Base-by-base conservation (phyloP, 2,113 vertebrate genomes). In the Engraulis encrasicolus region DNA sequence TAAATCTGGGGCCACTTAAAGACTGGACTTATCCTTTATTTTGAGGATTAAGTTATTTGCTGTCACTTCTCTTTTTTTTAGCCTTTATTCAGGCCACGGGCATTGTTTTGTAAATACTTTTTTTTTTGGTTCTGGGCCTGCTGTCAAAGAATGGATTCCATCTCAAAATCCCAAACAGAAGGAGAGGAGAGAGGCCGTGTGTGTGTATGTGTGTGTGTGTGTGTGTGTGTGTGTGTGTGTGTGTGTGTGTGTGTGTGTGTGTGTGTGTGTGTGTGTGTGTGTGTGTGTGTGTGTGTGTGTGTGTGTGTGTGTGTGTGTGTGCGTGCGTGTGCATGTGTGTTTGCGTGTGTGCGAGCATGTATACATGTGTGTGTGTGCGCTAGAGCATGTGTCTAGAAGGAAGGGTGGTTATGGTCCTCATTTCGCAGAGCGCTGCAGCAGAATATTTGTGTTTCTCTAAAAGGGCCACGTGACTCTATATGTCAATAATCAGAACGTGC, bases 21-120 rank as follows among this genome's bases (percentile, higher is more conserved):
- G 86, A 92, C 91, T 91, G 87, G 89, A 92, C 87, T 90, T 91
- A 93, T 93, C 88, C 90, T 93, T 92, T 92, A 93, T 94, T 95
- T 91, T 79, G 84, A 90, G 91, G 91, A 93, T 94, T 92, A 93
- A 89, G 86, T 91, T 94, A 92, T 93, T 92, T 93, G 91, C 90
- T 92, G 84, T 92, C 89, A 91, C 88, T 88, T 92, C n/a, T n/a
- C n/a, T n/a, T 66, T 78, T 66, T 66, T 78, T 66, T 78, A 12
- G 92, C 38, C 78, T 91, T 89, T 85, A 92, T 94, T 95, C 92
- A 89, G 93, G 92, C 91, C 88, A 92, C 83, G 86, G 91, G 93
- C 91, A 92, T 95, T 95, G 90, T 92, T 93, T 84, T 90, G 90
- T 89, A 87, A 93, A 92, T 86, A 82, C 82, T 88, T 86, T 81